Evolutionary conservation across 2,888 invertebrate species (phyloP).

Genomic region (Ichneumoninae sp.): DNA sequence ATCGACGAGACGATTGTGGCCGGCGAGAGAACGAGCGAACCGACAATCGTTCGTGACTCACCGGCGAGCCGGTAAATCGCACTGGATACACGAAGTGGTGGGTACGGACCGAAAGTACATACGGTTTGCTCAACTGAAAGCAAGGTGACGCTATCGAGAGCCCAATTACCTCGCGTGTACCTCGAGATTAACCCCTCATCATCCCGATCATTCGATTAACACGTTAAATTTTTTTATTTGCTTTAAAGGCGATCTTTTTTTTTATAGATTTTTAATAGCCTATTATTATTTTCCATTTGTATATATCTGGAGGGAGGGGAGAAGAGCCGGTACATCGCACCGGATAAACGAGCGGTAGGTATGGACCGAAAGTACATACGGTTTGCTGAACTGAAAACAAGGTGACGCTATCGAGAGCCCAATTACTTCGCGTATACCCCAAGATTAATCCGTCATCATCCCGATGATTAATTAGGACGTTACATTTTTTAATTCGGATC

Average conservation of each 20-base stretch:
- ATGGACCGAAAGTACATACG: constrained; percentile 45
- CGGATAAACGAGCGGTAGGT: constrained; percentile 26
- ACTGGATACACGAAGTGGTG: constrained; percentile 29
- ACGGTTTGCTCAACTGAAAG: constrained; percentile 61
- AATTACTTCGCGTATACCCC: constrained; percentile 63
- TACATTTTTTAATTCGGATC: no score
- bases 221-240: constrained; percentile 28
- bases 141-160: constrained; percentile 67
- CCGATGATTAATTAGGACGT: constrained; percentile 30
- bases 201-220: constrained; percentile 59
- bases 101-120: constrained; percentile 47
- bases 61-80: constrained; percentile 31
- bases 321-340: constrained; percentile 10
- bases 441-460: constrained; percentile 49
- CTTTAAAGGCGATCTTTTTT: constrained; percentile 4
- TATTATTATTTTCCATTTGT: constrained; percentile 18
- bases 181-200: constrained; percentile 53
- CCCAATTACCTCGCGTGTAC: constrained; percentile 66
- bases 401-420: constrained; percentile 68
- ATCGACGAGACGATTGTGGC: constrained; percentile 40
- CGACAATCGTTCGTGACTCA: constrained; percentile 65
- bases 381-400: constrained; percentile 61
- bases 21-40: constrained; percentile 27
- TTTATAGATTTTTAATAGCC: constrained; percentile 9
- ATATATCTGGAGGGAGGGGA: not conserved